phyloP scores from a whole-genome alignment of 2,888 invertebrate genomes.

The Slavum lentiscoides region DNA sequence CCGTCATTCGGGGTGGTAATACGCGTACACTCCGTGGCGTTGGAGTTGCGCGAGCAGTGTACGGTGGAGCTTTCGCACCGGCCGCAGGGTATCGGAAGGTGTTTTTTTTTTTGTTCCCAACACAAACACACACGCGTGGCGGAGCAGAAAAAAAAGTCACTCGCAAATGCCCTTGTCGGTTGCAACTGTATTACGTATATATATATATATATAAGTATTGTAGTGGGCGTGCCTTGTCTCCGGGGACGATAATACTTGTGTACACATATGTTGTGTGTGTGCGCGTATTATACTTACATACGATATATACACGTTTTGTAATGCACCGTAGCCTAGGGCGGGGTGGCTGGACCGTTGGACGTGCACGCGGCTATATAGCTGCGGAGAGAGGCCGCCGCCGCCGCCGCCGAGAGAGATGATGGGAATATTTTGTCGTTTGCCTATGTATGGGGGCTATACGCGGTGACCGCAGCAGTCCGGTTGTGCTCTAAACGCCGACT shows the following conservation, averaged over 20 bases:
- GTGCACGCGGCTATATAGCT: constrained; percentile 38
- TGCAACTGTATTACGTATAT: neutral
- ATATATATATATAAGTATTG: too few species aligned
- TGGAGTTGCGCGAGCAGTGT: too few species aligned
- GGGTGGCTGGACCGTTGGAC: constrained; percentile 50
- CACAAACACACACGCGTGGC: neutral
- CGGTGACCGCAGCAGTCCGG: constrained; percentile 37
- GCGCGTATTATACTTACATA: neutral
- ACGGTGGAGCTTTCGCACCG: neutral
- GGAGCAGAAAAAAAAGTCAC: neutral
- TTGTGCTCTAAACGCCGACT: constrained; percentile 50
- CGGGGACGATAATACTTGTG: neutral
- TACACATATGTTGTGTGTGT: neutral
- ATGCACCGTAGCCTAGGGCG: constrained; percentile 46
- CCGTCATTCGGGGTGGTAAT: too few species aligned
- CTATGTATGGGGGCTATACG: constrained; percentile 44
- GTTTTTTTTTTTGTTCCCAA: neutral
- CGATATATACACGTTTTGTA: constrained; percentile 36
- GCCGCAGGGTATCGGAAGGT: neutral
- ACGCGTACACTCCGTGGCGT: too few species aligned
- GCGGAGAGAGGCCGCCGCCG: constrained; percentile 42
- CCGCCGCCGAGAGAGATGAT: constrained; percentile 31
- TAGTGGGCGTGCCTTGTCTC: constrained; percentile 27
- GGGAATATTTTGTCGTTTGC: constrained; percentile 53
- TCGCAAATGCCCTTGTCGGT: constrained; percentile 5